Percentiles rank a stretch among this genome's conserved stretches.
These are phyloP conservation scores for Gnathonemus echidnorhynchus DNA, from an alignment of 2,113 vertebrate species.

Conservation along the genomic window DNA sequence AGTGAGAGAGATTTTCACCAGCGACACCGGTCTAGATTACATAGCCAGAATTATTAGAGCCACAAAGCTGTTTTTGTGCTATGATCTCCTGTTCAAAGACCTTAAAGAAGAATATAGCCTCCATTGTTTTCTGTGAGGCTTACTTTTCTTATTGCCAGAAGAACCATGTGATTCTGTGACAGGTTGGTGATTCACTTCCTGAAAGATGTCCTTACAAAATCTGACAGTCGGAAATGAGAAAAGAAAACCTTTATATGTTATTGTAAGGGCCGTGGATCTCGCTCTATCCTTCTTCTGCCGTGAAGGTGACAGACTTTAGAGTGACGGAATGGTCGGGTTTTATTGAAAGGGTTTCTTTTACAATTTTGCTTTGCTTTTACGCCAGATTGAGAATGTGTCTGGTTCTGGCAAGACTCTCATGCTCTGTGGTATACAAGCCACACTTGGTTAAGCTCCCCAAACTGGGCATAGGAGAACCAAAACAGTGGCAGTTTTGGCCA, in stretches of 20 bases:
- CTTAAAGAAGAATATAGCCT: constrained; percentile 50
- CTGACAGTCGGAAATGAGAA: constrained; percentile 56
- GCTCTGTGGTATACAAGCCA: not conserved
- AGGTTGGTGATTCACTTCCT: constrained; percentile 59
- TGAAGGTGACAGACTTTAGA: constrained; percentile 38
- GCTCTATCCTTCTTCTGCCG: constrained; percentile 22
- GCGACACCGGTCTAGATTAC: not conserved
- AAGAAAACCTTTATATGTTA: constrained; percentile 54
- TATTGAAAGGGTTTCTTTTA: constrained; percentile 41
- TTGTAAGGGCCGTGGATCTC: constrained; percentile 53
- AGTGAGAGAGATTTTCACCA: not conserved
- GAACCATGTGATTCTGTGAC: constrained; percentile 55
- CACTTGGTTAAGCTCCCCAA: not conserved
- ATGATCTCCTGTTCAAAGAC: constrained; percentile 39
- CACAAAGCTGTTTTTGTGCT: constrained; percentile 43
- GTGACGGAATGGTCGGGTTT: constrained; percentile 31
- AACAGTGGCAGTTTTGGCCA: not conserved
- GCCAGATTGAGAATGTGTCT: constrained; percentile 34
- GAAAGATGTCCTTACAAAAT: constrained; percentile 18
- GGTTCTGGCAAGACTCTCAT: constrained; percentile 25
- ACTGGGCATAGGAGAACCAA: not conserved
- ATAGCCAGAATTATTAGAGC: not conserved
- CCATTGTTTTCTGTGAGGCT: constrained; percentile 33
- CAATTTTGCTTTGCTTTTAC: constrained; percentile 41
- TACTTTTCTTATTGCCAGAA: constrained; percentile 42